A percentile compares a stretch with the other conserved stretches of the same genome.
These are phyloP conservation scores for Tipula lateralis DNA, from an alignment of 2,888 invertebrate species.

Conservation along the genomic window DNA sequence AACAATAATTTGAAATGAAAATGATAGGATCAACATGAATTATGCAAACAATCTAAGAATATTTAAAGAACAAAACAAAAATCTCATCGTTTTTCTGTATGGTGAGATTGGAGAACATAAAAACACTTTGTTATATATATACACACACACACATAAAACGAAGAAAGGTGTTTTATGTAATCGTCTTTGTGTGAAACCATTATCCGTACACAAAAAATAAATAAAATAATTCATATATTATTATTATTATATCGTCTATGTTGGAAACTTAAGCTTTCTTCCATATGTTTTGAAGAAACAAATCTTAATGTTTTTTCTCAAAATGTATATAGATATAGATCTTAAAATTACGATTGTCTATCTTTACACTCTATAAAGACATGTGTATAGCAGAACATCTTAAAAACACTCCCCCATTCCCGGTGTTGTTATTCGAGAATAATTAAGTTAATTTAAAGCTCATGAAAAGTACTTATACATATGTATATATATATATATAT, in stretches of 20 bases:
- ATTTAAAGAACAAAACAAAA: not conserved
- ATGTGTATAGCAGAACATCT: no score
- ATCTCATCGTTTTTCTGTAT: not conserved
- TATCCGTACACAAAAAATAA: constrained; percentile 2
- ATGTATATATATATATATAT: no score
- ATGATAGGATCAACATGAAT: constrained; percentile 26
- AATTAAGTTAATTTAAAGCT: no score
- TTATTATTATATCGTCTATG: not conserved
- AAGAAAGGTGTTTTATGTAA: constrained; percentile 27
- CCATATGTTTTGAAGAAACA: not conserved
- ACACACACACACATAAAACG: not conserved
- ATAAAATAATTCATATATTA: not conserved
- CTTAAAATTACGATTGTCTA: no score
- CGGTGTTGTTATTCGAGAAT: no score
- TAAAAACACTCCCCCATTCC: no score
- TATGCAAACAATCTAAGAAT: constrained; percentile 24
- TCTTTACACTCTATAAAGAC: no score
- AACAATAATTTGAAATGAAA: constrained; percentile 16
- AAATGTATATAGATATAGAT: not conserved
- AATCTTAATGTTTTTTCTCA: not conserved
- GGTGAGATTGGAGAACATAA: not conserved
- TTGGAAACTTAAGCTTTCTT: not conserved
- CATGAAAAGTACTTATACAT: no score
- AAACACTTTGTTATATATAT: not conserved
- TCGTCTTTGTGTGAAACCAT: constrained; percentile 29